A percentile compares a stretch with the other conserved stretches of the same genome.
These are phyloP conservation scores for Ophion ventricosus DNA, from an alignment of 2,888 invertebrate species.

Conservation along the genomic window DNA sequence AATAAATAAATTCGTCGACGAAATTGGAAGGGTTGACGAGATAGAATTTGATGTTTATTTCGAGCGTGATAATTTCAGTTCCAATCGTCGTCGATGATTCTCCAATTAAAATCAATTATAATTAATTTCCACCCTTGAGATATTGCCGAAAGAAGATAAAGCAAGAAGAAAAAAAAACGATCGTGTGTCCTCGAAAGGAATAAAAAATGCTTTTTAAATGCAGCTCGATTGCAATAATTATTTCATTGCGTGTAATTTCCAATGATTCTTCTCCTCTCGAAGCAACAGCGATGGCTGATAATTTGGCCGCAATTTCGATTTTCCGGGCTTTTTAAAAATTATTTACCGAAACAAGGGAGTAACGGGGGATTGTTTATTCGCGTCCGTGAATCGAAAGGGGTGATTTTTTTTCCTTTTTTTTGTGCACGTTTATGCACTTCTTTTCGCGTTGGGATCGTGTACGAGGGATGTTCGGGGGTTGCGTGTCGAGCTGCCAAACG, in stretches of 20 bases:
- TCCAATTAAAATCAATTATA: no score
- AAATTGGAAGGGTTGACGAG: no score
- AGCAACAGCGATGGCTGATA: neutral
- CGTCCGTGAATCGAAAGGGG: neutral
- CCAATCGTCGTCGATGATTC: no score
- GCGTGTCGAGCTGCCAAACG: conserved; percentile 47
- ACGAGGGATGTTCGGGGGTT: conserved; percentile 32
- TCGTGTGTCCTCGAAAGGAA: no score
- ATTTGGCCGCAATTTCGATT: neutral
- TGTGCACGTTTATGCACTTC: neutral
- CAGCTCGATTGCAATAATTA: neutral
- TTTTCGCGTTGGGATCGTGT: neutral
- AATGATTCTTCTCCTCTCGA: neutral
- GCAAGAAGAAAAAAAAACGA: no score
- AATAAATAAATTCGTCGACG: no score
- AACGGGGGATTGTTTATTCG: neutral
- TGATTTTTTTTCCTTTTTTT: neutral
- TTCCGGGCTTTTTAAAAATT: neutral
- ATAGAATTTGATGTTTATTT: no score
- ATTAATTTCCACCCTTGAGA: no score
- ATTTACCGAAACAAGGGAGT: neutral
- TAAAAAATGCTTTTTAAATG: neutral
- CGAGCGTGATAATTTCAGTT: no score
- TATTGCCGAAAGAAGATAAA: no score
- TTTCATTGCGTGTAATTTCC: neutral